Conservation (phyloP, 2,113 vertebrate genomes). For the Pimephales promelas region DNA sequence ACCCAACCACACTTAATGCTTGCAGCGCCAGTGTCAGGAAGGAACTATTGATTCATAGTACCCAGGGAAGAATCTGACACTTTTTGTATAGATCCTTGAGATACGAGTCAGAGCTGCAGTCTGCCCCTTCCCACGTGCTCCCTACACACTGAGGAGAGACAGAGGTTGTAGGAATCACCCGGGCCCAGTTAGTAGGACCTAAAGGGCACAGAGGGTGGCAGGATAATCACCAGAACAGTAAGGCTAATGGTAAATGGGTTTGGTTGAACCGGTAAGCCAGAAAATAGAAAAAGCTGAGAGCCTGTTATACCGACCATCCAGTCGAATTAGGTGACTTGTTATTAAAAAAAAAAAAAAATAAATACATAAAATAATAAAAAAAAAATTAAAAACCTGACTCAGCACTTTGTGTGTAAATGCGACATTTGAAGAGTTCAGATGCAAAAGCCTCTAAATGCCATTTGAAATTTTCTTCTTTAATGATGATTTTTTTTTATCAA, state of each 20-base stretch:
- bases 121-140: slow-evolving; percentile 46
- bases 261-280: slow-evolving; percentile 42
- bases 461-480: too few relatives aligned
- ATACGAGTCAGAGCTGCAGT: slow-evolving; percentile 64
- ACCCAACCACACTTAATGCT: slow-evolving; percentile 56
- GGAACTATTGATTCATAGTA: slow-evolving; percentile 72
- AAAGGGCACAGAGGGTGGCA: slow-evolving; percentile 17
- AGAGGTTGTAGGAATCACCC: slow-evolving; percentile 68
- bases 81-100: slow-evolving; percentile 70
- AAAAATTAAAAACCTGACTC: too few relatives aligned
- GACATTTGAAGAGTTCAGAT: too few relatives aligned
- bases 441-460: too few relatives aligned
- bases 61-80: slow-evolving; percentile 72
- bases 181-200: slow-evolving; percentile 58
- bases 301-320: neutral
- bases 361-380: too few relatives aligned
- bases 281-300: neutral
- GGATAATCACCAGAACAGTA: slow-evolving; percentile 61
- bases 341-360: too few relatives aligned
- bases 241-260: slow-evolving; percentile 58
- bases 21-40: slow-evolving; percentile 66
- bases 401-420: too few relatives aligned
- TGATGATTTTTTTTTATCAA: too few relatives aligned
- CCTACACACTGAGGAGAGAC: slow-evolving; percentile 50
- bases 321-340: neutral